Evolutionary conservation across 2,797 vertebrate genomes (phyloP), one percentile per base, ranked within the genome.

Genomic region (Brachyalestes nurse): DNA sequence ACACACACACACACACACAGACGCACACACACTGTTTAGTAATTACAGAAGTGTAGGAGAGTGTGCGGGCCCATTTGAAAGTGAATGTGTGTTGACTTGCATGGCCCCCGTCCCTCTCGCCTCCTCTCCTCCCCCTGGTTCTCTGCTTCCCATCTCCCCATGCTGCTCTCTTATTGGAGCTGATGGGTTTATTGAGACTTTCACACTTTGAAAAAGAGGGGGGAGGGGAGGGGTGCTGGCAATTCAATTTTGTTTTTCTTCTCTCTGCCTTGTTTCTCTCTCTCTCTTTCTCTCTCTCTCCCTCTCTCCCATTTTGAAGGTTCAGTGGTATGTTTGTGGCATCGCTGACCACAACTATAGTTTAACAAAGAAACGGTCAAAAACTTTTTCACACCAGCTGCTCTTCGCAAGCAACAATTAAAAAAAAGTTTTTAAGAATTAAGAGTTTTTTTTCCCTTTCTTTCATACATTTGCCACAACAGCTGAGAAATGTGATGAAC

Each of bases 121-220:
- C 88, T 85, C 89, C 91, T 89, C 89, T 89, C 87, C 82, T 89
- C 90, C 45, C 70, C 28, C 74, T 78, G 65, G 75, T 92, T 65
- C 89, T 92, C 91, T 94, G 91, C 92, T 94, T 93, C 88, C 92
- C 92, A 93, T 97, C 96, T 95, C 96, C 96, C 96, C 95, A 95
- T 93, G 92, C 94, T 92, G 91, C 81, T 83, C 95, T 94, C 95
- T 97, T 96, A 96, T 97, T 96, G 95, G 95, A 97, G 95, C 95
- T 97, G 97, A 98, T 97, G 95, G 96, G 95, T 97, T 97, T 97
- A 96, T 97, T 96, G 96, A 95, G 96, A 95, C 96, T 97, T 97
- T 97, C 96, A 94, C 96, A 97, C 96, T 96, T 96, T 94, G 93
- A 93, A 94, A 92, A 94, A 94, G 93, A 92, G 91, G 90, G 76